Evolutionary conservation across 2,797 vertebrate species (phyloP).

Genomic region (Megalops cyprinoides): DNA sequence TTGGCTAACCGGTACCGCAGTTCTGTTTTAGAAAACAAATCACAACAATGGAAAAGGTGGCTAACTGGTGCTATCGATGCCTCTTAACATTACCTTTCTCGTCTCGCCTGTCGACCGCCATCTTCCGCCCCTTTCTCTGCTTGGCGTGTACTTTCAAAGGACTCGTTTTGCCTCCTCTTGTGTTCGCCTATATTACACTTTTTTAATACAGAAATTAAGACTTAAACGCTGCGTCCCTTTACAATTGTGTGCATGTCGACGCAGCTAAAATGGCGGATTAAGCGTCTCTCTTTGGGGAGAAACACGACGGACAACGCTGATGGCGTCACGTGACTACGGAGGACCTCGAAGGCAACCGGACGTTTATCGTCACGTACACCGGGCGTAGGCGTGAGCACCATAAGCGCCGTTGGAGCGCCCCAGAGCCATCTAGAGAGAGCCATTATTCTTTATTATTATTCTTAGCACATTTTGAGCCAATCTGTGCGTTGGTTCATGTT

Average conservation of each 20-base stretch:
- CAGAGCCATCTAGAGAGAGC: no score
- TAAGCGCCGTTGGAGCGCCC: no score
- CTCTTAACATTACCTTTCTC: constrained; percentile 79
- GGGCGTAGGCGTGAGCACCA: neutral
- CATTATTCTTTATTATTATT: no score
- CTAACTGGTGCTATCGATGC: constrained; percentile 6
- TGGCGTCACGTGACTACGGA: neutral
- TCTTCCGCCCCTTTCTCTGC: constrained; percentile 60
- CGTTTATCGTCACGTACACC: neutral
- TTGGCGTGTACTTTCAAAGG: constrained; percentile 28
- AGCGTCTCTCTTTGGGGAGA: neutral
- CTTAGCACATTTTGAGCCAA: no score
- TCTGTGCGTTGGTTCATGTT: no score
- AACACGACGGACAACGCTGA: neutral
- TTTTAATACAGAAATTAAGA: neutral
- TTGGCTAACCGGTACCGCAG: neutral
- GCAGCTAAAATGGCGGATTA: constrained; percentile 21
- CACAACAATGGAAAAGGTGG: constrained; percentile 1
- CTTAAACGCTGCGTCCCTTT: constrained; percentile 1
- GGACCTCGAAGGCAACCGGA: no score
- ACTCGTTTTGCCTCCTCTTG: constrained; percentile 40
- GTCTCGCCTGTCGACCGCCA: constrained; percentile 89
- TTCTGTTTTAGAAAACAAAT: constrained; percentile 9
- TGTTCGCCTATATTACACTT: neutral
- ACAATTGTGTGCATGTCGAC: neutral